phyloP scores from a whole-genome alignment of 2,888 invertebrate genomes.

The Zootermopsis nevadensis region DNA sequence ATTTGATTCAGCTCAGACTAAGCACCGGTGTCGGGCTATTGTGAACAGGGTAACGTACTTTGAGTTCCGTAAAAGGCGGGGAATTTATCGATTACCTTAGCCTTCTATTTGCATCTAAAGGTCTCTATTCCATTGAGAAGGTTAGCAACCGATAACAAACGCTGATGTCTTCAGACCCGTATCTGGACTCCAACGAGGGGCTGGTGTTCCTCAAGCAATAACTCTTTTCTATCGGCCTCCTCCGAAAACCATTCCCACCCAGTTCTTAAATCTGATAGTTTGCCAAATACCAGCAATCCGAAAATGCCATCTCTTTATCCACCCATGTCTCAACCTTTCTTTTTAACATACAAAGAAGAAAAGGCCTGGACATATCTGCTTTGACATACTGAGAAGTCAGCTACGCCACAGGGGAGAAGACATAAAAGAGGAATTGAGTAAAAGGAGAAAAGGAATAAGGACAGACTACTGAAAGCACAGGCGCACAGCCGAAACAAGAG shows the following conservation, averaged over 20 bases:
- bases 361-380: constrained; percentile 17
- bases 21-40: no score
- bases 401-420: constrained; percentile 7
- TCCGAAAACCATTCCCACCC: not conserved
- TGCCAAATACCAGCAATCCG: not conserved
- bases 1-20: no score
- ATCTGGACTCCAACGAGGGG: no score
- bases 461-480: constrained; percentile 24
- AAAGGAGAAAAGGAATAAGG: constrained; percentile 8
- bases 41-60: no score
- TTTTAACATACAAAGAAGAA: constrained; percentile 15
- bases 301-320: not conserved
- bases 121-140: no score
- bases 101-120: no score
- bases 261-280: not conserved
- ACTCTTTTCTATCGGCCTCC: no score
- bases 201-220: no score
- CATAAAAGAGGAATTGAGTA: not conserved
- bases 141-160: no score
- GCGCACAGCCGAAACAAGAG: not conserved
- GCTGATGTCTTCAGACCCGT: no score
- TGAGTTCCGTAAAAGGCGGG: no score
- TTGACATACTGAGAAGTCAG: constrained; percentile 32
- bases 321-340: not conserved
- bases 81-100: no score